phyloP scores from a whole-genome alignment of 2,113 vertebrate genomes.

The Passer montanus region DNA sequence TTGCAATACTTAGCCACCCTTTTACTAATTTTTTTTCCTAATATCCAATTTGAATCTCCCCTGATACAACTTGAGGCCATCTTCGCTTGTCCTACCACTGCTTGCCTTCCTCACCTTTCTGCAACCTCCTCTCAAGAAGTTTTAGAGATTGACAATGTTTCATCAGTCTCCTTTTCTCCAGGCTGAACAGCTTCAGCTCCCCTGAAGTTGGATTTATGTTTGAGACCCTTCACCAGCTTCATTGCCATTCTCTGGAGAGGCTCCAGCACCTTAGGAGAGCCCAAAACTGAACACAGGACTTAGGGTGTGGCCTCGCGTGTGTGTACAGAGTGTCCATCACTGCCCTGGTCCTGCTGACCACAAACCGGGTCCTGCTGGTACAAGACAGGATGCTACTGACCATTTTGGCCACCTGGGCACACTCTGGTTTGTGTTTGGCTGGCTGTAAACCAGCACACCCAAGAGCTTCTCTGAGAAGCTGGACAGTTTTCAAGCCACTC shows the following conservation, averaged over 20 bases:
- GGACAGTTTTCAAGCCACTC: not conserved
- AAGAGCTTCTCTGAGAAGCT: not conserved
- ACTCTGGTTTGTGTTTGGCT: not conserved
- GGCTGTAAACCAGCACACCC: not conserved
- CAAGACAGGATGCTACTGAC: not conserved
- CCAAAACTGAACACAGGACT: not conserved
- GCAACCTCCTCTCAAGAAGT: not conserved
- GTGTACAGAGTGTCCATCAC: too few species aligned
- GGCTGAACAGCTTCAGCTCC: not conserved
- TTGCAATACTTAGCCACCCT: not conserved
- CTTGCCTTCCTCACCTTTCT: not conserved
- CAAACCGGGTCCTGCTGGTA: not conserved
- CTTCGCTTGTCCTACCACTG: not conserved
- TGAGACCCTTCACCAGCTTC: not conserved
- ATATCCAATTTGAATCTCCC: not conserved
- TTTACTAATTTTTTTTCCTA: not conserved
- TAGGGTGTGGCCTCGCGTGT: not conserved
- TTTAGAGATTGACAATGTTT: not conserved
- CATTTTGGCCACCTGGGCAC: not conserved
- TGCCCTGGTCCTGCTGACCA: not conserved
- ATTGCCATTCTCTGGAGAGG: accelerated
- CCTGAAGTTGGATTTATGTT: not conserved
- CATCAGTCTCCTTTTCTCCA: not conserved
- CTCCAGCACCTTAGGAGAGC: not conserved
- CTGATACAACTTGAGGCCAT: not conserved